A percentile compares a stretch with the other conserved stretches of the same genome.
Evolutionary conservation across 2,797 vertebrate genomes (phyloP).

Genomic region (Hipposideros larvatus): DNA sequence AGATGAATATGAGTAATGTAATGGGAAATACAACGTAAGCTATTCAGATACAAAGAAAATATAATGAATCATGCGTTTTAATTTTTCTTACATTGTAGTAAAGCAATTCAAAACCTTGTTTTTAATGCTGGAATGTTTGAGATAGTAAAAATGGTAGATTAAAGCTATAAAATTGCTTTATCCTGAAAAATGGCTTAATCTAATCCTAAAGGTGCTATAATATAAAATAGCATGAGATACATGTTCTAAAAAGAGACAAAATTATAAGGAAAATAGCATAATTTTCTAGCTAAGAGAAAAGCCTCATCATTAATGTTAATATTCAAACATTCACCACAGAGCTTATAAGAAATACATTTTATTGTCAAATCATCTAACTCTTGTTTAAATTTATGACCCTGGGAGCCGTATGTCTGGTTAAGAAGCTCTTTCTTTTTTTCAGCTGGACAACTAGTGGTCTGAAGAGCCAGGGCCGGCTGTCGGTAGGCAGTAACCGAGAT

Average conservation of each 20-base stretch:
- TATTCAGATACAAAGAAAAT: slow-evolving; percentile 8
- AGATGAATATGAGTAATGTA: slow-evolving; percentile 99
- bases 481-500: slow-evolving; percentile 98
- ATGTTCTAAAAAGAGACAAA: slow-evolving; percentile 10
- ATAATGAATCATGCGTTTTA: neutral
- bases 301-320: neutral
- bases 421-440: slow-evolving; percentile 44
- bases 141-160: neutral
- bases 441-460: slow-evolving; percentile 99
- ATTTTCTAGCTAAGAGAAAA: slow-evolving; percentile 11
- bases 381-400: neutral
- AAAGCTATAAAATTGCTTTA: slow-evolving; percentile 7
- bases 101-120: neutral
- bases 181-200: slow-evolving; percentile 49
- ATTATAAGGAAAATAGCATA: neutral
- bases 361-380: neutral
- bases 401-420: neutral
- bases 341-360: slow-evolving; percentile 28
- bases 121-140: slow-evolving; percentile 48
- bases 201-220: neutral
- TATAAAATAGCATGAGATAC: slow-evolving; percentile 14
- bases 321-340: neutral
- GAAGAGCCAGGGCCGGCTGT: slow-evolving; percentile 98
- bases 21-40: slow-evolving; percentile 99
- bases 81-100: slow-evolving; percentile 37